These are phyloP conservation scores for Seladonia tumulorum DNA, from an alignment of 2,888 invertebrate genomes.

Conservation along the genomic window DNA sequence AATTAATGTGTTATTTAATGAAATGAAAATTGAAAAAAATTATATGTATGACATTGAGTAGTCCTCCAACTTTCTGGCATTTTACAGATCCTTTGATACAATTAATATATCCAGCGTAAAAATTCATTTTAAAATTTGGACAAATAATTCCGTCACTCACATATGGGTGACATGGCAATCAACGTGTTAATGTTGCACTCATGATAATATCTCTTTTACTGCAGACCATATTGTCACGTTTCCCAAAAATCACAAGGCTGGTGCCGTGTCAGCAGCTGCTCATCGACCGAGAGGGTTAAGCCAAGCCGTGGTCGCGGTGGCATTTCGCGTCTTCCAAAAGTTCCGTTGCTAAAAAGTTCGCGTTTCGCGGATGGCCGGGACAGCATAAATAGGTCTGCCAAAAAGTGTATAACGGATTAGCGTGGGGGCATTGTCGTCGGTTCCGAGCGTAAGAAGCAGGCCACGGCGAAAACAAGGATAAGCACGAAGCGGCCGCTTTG, in stretches of 20 bases:
- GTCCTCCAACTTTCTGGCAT: no score
- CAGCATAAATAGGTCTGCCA: constrained; percentile 50
- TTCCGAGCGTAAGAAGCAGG: constrained; percentile 46
- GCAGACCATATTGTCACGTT: neutral
- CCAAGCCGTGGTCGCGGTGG: neutral
- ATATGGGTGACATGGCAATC: no score
- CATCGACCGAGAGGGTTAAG: neutral
- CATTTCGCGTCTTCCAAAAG: neutral
- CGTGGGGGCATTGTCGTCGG: constrained; percentile 30
- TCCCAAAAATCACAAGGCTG: neutral
- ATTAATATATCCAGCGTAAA: no score
- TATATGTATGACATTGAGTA: no score
- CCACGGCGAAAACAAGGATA: constrained; percentile 31
- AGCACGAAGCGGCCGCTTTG: constrained; percentile 14
- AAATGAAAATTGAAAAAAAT: no score
- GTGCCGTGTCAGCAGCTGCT: neutral
- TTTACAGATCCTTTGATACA: no score
- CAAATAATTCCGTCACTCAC: no score
- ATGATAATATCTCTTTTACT: neutral
- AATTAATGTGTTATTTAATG: no score
- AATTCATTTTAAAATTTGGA: no score
- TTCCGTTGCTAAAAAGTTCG: neutral
- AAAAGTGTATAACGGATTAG: constrained; percentile 58
- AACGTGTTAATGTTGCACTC: no score
- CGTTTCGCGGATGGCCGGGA: neutral